Percentiles rank a stretch among this genome's conserved stretches.
Evolutionary conservation across 2,888 invertebrate genomes (phyloP).

Genomic region (Caenorhabditis becei): DNA sequence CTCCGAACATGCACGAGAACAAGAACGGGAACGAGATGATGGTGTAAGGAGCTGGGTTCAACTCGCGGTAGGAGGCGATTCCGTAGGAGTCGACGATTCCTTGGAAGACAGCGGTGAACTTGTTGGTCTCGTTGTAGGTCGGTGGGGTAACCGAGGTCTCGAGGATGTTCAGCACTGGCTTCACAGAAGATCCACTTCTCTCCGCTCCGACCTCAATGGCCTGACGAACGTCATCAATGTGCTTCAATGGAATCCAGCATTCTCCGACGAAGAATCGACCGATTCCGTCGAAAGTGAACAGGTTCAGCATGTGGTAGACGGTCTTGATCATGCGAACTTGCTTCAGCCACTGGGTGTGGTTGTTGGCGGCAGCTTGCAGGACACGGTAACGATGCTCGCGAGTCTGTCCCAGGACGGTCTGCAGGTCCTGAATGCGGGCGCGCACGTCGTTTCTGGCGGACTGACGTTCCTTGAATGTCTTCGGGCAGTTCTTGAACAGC

Average conservation of each 20-base stretch:
- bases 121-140: constrained; percentile 96
- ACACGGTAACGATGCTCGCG: constrained; percentile 78
- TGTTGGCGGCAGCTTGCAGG: constrained; percentile 96
- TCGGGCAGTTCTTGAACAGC: constrained; percentile 97
- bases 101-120: constrained; percentile 94
- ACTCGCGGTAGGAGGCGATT: constrained; percentile 94
- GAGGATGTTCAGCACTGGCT: constrained; percentile 96
- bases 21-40: constrained; percentile 98
- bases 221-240: constrained; percentile 92
- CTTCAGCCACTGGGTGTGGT: constrained; percentile 95
- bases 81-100: constrained; percentile 96
- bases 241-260: constrained; percentile 94
- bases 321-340: constrained; percentile 98
- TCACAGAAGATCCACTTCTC: constrained; percentile 90
- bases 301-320: constrained; percentile 96
- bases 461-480: constrained; percentile 87
- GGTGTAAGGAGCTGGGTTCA: constrained; percentile 97
- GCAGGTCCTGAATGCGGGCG: constrained; percentile 86
- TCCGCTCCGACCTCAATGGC: constrained; percentile 93
- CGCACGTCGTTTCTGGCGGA: constrained; percentile 78
- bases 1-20: constrained; percentile 98
- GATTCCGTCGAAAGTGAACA: constrained; percentile 99
- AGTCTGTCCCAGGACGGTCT: constrained; percentile 85
- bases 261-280: constrained; percentile 99
- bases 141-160: constrained; percentile 92